Base-by-base conservation (phyloP, 2,113 vertebrate genomes). In the Herpailurus yagouaroundi region DNA sequence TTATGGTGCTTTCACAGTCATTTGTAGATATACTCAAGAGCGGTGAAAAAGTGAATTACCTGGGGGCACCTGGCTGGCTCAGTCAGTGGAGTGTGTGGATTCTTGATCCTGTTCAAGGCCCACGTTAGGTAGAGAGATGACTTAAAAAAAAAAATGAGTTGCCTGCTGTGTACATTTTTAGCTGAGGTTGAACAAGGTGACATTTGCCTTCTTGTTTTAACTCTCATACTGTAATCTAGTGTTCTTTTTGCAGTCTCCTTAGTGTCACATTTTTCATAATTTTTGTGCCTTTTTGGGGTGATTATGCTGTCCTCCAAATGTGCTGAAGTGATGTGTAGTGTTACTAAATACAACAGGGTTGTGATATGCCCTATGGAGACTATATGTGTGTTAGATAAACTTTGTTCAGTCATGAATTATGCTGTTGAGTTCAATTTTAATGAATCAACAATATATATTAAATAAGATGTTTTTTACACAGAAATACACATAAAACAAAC, bases 121-220 rank as follows among this genome's bases (percentile, higher is more conserved):
- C 13, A 76, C 25, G 45, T 76, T 76, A 25, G 25, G 41, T 74
- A 27, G 27, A 15, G 10, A 23, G 38, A 74, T 74, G 27, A 45
- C 41, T 74, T 74, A 9, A 27, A 12, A 45, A 81, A 93, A 68
- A 93, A 68, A 48, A 74, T 60, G 66, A 93, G 36, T 63, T n/a
- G 57, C 29, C 25, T n/a, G 15, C 57, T 41, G 6, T 93, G 11
- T 4, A 18, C 1, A 29, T 68, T 86, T 57, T 80, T 14, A 71
- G 23, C 63, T 90, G 27, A 93, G 31, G 21, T 52, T 31, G 64
- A 25, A 41, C n/a, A 89, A 68, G 31, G 8, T 73, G 14, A 23
- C 68, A 60, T 87, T 48, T 83, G 64, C 57, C 73, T 85, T 95
- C 60, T 92, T 93, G 1, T 95, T 96, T 84, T 45, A 81, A 63